Evolutionary conservation across 2,888 invertebrate genomes (phyloP).

Genomic region (Plebejus anna): DNA sequence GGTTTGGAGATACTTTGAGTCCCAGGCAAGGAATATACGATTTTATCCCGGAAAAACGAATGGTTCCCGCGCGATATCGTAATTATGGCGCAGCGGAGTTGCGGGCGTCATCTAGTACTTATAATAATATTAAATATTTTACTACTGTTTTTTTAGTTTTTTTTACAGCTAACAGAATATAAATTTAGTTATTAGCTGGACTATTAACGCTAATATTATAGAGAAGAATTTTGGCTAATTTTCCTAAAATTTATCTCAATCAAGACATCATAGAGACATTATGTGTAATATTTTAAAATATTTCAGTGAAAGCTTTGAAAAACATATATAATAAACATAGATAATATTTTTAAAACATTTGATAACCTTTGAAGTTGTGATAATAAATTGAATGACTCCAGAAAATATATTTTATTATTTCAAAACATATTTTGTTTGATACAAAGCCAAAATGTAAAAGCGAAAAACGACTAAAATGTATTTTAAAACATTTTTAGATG

Average conservation of each 20-base stretch:
- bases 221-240: neutral
- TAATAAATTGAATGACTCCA: constrained; percentile 23
- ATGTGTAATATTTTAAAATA: neutral
- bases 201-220: neutral
- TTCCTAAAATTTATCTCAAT: neutral
- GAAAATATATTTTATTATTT: neutral
- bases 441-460: constrained; percentile 10
- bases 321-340: neutral
- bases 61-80: too few species aligned
- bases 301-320: constrained; percentile 10
- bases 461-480: neutral
- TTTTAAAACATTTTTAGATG: constrained; percentile 26
- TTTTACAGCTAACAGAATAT: neutral
- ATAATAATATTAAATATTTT: too few species aligned
- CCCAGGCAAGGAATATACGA: too few species aligned
- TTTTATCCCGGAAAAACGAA: too few species aligned
- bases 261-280: neutral
- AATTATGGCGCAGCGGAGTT: too few species aligned
- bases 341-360: constrained; percentile 9
- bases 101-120: too few species aligned
- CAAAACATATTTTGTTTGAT: neutral
- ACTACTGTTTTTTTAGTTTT: neutral
- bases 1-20: too few species aligned
- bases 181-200: neutral
- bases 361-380: constrained; percentile 26